Base-by-base conservation (phyloP, 2,113 vertebrate genomes). In the Tamias sibiricus region DNA sequence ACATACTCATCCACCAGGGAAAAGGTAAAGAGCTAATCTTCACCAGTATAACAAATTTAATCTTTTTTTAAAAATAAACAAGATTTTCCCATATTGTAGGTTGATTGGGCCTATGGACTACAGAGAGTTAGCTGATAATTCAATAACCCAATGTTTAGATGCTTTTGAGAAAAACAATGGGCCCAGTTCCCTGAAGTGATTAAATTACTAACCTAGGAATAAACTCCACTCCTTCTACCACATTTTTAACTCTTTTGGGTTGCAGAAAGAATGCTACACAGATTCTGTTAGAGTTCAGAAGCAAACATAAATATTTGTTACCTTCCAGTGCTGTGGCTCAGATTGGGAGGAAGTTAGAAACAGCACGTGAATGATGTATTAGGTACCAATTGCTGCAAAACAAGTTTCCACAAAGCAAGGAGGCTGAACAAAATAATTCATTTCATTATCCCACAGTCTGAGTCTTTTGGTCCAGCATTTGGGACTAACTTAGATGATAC, bases 41-140 rank as follows among this genome's bases (percentile, higher is more conserved):
- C 52, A 79, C 47, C 69, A 8, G 35, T 83, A 28, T 69, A 91
- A 87, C 24, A 42, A 92, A 59, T 83, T 86, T 82, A 37, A 37
- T 44, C 35, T 94, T 62, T 69, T 49, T 57, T 62, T 81, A 93
- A 88, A 88, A 88, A 88, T 8, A 22, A 90, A 84, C 22, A 79
- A 28, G 1, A 40, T 59, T 79, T 93, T 80, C 81, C 42, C 42
- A 85, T 40, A 37, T 66, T 81, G 37, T 64, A 32, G 35, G 19
- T 77, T 82, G 40, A 72, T 22, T 62, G 30, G n/a, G n/a, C 9
- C 47, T 80, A 5, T 72, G 4, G 13, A 44, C 42, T 66, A 40
- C 19, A 66, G 66, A 95, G 74, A 77, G n/a, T 92, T 69, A 76
- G 32, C 8, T 69, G 26, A 66, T 42, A 83, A 95, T 57, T 32